Percentiles rank a stretch among this genome's conserved stretches.
Evolutionary conservation across 1,140 invertebrate genomes (phyloP).

Genomic region (Pseudomyrmex cubaensis): DNA sequence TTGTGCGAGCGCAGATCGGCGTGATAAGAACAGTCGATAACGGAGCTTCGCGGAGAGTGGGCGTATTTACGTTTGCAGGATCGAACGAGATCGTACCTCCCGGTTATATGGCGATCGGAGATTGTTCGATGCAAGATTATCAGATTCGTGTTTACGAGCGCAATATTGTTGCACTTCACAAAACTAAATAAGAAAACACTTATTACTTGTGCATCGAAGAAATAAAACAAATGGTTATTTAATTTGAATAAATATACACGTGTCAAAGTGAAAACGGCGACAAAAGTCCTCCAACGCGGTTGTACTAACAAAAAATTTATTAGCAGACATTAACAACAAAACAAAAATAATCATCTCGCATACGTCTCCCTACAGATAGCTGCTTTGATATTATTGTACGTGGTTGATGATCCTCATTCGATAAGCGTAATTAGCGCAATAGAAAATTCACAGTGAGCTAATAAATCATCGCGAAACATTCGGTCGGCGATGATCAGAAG

Average conservation of each 20-base stretch:
- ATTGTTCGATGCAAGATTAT: slow-evolving; percentile 60
- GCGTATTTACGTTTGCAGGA: slow-evolving; percentile 69
- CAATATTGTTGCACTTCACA: slow-evolving; percentile 10
- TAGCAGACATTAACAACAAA: too few relatives aligned
- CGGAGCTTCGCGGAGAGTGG: slow-evolving; percentile 67
- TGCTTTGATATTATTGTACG: neutral
- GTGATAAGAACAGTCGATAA: slow-evolving; percentile 68
- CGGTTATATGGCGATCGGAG: slow-evolving; percentile 74
- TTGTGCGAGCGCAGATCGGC: slow-evolving; percentile 63
- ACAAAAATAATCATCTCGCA: too few relatives aligned
- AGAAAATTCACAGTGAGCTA: slow-evolving; percentile 33
- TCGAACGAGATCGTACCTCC: slow-evolving; percentile 65
- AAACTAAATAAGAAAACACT: neutral
- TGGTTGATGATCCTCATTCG: neutral
- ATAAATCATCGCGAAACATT: slow-evolving; percentile 31
- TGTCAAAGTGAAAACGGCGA: too few relatives aligned
- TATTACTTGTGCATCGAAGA: too few relatives aligned
- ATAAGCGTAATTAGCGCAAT: slow-evolving; percentile 35
- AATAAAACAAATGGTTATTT: too few relatives aligned
- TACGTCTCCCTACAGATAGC: neutral
- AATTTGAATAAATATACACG: too few relatives aligned
- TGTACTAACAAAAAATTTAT: too few relatives aligned
- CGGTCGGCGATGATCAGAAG: slow-evolving; percentile 16
- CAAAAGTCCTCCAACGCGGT: too few relatives aligned
- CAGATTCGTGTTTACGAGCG: slow-evolving; percentile 51